Conservation (phyloP, 2,113 vertebrate genomes). For the Gallinago paraguaiae region DNA sequence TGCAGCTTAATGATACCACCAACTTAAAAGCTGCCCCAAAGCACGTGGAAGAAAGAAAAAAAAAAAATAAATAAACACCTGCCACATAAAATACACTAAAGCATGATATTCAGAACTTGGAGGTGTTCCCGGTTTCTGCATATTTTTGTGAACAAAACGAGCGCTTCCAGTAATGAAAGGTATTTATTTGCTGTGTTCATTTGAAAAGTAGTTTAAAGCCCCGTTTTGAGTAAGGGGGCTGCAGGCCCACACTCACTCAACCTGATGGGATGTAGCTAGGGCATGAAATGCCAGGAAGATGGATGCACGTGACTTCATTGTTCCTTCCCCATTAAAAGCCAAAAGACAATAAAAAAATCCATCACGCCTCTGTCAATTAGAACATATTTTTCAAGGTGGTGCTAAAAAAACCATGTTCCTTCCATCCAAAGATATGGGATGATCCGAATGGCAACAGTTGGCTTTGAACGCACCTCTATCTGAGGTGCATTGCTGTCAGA, state of each 20-base stretch:
- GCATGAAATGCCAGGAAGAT: not conserved
- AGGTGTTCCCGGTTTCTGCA: not conserved
- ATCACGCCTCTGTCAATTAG: not conserved
- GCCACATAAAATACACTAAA: not conserved
- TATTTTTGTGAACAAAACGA: not conserved
- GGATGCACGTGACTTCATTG: not conserved
- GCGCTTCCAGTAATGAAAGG: not conserved
- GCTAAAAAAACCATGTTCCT: accelerated
- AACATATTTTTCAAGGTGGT: not conserved
- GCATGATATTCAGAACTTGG: slow-evolving; percentile 7
- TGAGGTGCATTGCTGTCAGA: not conserved
- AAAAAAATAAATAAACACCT: not conserved
- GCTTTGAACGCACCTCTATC: not conserved
- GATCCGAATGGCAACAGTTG: not conserved
- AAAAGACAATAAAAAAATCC: not conserved
- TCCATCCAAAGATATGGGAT: not conserved
- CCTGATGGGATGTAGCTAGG: not conserved
- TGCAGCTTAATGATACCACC: not conserved
- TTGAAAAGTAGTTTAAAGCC: not conserved
- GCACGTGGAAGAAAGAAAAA: not conserved
- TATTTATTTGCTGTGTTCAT: not conserved
- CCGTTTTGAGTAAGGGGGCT: not conserved
- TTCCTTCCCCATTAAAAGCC: not conserved
- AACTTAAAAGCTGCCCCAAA: slow-evolving; percentile 35
- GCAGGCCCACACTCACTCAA: accelerated